Evolutionary conservation across 1,140 invertebrate species (phyloP), one percentile per base, ranked within the genome.

Genomic region (Heliothis subflexa): DNA sequence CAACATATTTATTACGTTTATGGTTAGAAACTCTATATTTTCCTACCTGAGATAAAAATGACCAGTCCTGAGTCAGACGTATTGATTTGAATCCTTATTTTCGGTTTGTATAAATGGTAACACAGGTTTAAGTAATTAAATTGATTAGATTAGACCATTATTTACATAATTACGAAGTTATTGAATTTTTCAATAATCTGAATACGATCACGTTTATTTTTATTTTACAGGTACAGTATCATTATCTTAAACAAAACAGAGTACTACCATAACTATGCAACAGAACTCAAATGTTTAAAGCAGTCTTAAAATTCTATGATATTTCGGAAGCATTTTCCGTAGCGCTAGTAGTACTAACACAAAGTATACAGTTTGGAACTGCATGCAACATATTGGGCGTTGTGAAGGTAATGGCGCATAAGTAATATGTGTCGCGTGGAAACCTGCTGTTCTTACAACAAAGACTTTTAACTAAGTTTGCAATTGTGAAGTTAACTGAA

Each of bases 311-410:
- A 64, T 64, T 47, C 61, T 64, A 64, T 47, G 33, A 64, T 64
- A 64, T 64, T 64, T 64, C 47, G 61, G 40, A 18, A 64, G 18
- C 64, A 68, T 68, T 68, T 68, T 68, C 21, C 25, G 64, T 25
- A 25, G 45, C 45, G 18, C 4, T 14, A 28, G 64, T 49, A 52
- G 28, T 68, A 49, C 64, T 28, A 18, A n/a, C 64, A 68, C 50
- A 68, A 68, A 68, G 4, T 68, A 68, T 50, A 57, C 25, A 57
- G 45, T 68, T 68, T n/a, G 64, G 14, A 68, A 68, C 64, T 50
- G 64, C 40, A 49, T 50, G 64, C 47, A 68, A 68, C 64, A 68
- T 68, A 68, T 68, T 68, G 64, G 64, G 64, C 50, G 64, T 68
- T 68, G 64, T 18, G 47, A 68, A 16, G 64, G 64, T 68, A 68